Percentiles rank a stretch among this genome's conserved stretches.
Conservation (phyloP, 2,797 vertebrate species). For the Melanotaenia trifasciata region DNA sequence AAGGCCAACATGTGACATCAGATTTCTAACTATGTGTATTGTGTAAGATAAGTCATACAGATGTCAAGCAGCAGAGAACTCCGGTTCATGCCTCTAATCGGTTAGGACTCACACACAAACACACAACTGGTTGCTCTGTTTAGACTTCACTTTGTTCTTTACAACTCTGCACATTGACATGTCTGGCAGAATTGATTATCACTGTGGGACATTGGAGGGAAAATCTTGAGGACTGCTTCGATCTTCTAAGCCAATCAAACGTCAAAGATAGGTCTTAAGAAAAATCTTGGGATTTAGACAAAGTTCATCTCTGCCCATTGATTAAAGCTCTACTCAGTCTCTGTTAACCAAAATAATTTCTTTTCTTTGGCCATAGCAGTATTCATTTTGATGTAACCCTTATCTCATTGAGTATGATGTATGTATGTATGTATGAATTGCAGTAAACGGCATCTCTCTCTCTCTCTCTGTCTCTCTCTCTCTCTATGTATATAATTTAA, state of each 20-base stretch:
- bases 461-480: too few relatives aligned
- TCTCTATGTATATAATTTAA: too few relatives aligned
- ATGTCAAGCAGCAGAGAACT: not conserved
- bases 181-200: constrained; percentile 12
- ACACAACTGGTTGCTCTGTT: not conserved
- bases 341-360: too few relatives aligned
- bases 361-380: not conserved
- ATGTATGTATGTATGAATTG: too few relatives aligned
- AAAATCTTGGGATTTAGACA: not conserved
- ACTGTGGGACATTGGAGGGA: not conserved
- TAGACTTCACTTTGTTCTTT: not conserved
- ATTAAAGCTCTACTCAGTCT: not conserved
- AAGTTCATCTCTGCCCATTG: not conserved
- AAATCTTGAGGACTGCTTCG: not conserved
- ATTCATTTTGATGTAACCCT: too few relatives aligned
- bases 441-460: too few relatives aligned
- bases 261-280: not conserved
- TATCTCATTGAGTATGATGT: not conserved
- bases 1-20: constrained; percentile 35
- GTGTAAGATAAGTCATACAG: constrained; percentile 5
- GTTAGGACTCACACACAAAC: not conserved
- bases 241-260: constrained; percentile 2
- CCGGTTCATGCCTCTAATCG: not conserved
- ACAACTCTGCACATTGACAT: not conserved
- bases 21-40: constrained; percentile 12